A percentile compares a stretch with the other conserved stretches of the same genome.
Evolutionary conservation across 2,113 vertebrate species (phyloP).

Genomic region (Saccopteryx bilineata): DNA sequence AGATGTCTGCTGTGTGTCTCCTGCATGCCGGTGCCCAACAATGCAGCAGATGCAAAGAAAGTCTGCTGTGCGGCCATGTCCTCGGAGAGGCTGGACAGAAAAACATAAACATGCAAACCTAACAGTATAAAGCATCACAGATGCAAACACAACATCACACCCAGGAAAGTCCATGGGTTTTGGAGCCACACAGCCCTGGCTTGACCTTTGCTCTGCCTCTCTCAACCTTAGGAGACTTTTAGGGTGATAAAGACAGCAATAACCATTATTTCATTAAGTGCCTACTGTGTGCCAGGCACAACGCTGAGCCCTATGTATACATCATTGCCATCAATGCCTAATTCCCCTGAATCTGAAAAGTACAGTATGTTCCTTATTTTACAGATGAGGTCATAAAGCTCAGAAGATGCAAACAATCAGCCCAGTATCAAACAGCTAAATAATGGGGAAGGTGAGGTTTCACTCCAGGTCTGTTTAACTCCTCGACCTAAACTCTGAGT

Average conservation of each 20-base stretch:
- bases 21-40: not conserved
- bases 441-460: not conserved
- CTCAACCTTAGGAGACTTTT: not conserved
- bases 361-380: no score
- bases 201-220: not conserved
- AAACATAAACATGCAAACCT: not conserved
- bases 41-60: not conserved
- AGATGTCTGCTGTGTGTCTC: rapidly evolving
- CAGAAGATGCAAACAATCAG: not conserved
- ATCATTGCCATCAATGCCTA: not conserved
- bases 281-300: not conserved
- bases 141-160: not conserved
- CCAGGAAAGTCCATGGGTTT: not conserved
- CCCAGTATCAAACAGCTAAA: not conserved
- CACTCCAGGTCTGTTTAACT: not conserved
- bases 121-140: not conserved
- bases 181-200: not conserved
- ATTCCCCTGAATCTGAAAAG: not conserved
- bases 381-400: not conserved
- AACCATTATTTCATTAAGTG: not conserved
- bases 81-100: not conserved
- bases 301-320: not conserved
- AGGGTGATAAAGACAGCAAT: not conserved
- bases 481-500: not conserved
- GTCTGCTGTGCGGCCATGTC: no score